Conservation (phyloP, 1,140 invertebrate genomes). For the Philaenus spumarius region DNA sequence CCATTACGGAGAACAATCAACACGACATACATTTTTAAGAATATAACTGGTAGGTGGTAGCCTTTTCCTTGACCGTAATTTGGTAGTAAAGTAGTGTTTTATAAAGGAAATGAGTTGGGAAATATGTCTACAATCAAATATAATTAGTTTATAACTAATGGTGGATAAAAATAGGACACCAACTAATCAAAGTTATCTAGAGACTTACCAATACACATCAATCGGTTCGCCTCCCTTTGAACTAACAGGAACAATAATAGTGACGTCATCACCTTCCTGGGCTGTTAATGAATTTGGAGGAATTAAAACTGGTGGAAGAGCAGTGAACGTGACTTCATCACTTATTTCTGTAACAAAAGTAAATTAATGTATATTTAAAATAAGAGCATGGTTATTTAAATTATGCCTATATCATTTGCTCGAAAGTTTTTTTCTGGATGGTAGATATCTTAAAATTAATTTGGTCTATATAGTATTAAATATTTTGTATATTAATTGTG, state of each 20-base stretch:
- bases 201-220: slow-evolving; percentile 23
- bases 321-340: background rate
- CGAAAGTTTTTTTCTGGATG: background rate
- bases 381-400: no score
- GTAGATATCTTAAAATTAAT: background rate
- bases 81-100: no score
- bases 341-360: slow-evolving; percentile 1
- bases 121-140: no score
- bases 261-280: slow-evolving; percentile 25
- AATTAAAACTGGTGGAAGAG: background rate
- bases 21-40: no score
- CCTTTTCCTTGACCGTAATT: no score
- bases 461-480: background rate
- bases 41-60: no score
- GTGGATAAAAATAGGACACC: no score
- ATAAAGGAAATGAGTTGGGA: no score
- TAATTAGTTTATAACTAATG: no score
- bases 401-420: background rate
- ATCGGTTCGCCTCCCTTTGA: slow-evolving; percentile 20
- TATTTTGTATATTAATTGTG: background rate
- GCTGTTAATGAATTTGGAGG: background rate
- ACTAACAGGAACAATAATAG: slow-evolving; percentile 17
- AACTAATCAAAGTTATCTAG: no score
- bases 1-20: no score
- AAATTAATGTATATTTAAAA: no score